Conservation (phyloP, 2,888 invertebrate species). For the Frankliniella fusca region DNA sequence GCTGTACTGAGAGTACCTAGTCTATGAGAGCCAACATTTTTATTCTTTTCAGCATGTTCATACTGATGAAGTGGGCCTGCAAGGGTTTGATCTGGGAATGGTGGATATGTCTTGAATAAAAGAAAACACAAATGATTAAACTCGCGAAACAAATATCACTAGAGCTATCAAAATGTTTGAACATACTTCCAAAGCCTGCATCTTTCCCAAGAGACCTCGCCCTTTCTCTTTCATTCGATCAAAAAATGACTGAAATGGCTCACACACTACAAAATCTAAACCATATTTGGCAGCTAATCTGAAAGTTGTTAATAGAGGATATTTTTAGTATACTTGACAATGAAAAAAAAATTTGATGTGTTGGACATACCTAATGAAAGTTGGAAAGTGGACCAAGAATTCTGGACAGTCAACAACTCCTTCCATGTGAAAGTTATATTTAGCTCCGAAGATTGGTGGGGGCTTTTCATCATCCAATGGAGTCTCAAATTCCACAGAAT, state of each 20-base stretch:
- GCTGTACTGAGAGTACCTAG: constrained; percentile 80
- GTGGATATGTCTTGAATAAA: constrained; percentile 61
- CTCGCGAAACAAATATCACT: background rate
- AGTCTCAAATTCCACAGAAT: constrained; percentile 66
- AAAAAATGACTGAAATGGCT: constrained; percentile 73
- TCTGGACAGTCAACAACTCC: constrained; percentile 98
- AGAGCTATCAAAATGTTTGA: background rate
- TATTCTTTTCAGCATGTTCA: constrained; percentile 63
- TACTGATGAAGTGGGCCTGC: constrained; percentile 60
- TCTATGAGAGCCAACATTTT: constrained; percentile 47
- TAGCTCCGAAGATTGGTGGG: constrained; percentile 84
- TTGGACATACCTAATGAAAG: constrained; percentile 55
- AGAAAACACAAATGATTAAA: constrained; percentile 29
- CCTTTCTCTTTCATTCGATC: constrained; percentile 57
- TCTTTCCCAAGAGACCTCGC: constrained; percentile 61
- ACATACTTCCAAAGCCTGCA: constrained; percentile 67
- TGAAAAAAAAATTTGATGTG: background rate
- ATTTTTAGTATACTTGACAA: background rate
- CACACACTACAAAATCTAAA: constrained; percentile 49
- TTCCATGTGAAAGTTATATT: constrained; percentile 92
- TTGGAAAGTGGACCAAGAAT: constrained; percentile 91
- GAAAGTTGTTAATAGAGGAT: constrained; percentile 34
- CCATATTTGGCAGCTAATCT: constrained; percentile 52
- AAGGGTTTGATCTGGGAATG: constrained; percentile 52
- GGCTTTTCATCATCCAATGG: constrained; percentile 55